Conservation (phyloP, 2,113 vertebrate species). For the Cebidichthys violaceus region DNA sequence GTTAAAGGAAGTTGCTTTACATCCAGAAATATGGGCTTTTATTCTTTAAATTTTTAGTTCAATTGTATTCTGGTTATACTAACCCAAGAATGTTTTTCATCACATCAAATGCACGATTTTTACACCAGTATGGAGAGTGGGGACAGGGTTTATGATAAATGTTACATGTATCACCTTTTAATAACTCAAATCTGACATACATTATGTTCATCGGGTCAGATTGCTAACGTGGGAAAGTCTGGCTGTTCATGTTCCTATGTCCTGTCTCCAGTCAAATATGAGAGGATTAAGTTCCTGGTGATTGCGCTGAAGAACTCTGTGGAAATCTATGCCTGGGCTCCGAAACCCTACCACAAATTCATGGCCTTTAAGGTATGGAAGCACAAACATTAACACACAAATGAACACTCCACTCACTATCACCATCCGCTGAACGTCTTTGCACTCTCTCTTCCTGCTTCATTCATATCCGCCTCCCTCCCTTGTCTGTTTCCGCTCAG, state of each 20-base stretch:
- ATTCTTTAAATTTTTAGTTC: background rate
- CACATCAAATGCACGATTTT: background rate
- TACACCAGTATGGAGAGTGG: background rate
- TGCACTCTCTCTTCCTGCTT: background rate
- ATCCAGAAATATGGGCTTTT: background rate
- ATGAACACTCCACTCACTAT: background rate
- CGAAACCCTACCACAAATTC: conserved; percentile 99
- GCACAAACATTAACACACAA: background rate
- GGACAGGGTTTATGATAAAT: background rate
- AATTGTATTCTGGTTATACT: background rate
- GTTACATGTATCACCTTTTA: background rate
- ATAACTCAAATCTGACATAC: background rate
- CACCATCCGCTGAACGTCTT: background rate
- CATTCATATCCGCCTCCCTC: background rate
- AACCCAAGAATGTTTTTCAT: background rate
- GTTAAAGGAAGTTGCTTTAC: background rate
- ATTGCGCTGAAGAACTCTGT: conserved; percentile 97
- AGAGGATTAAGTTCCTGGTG: conserved; percentile 98
- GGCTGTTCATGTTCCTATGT: conserved; percentile 17
- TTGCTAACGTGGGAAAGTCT: background rate
- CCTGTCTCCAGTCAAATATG: conserved; percentile 92
- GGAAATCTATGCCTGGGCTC: conserved; percentile 99
- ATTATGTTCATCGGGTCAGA: background rate
- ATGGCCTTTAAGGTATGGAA: conserved; percentile 97
- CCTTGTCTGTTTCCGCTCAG: conserved; percentile 70